These are phyloP conservation scores for Epinephelus moara DNA, from an alignment of 2,113 vertebrate species.

Conservation along the genomic window DNA sequence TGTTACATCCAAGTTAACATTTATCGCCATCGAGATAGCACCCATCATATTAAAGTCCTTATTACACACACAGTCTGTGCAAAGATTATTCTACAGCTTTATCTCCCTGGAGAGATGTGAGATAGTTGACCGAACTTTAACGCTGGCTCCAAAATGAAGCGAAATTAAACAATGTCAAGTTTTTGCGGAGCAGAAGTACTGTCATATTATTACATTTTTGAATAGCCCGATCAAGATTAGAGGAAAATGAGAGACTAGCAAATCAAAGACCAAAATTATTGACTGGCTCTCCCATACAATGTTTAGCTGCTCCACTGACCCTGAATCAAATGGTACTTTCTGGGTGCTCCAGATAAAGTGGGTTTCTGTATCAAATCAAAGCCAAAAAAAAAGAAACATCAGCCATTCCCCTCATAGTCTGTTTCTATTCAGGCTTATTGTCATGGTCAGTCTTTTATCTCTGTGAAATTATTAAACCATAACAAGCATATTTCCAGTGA, in stretches of 20 bases:
- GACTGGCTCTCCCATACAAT: neutral
- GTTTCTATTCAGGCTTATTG: neutral
- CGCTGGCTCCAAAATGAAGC: neutral
- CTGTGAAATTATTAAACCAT: neutral
- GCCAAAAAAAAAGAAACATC: neutral
- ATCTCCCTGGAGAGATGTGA: neutral
- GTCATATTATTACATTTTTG: neutral
- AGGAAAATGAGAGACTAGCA: neutral
- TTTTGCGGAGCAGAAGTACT: neutral
- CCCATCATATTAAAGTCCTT: neutral
- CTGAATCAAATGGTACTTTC: conserved; percentile 7
- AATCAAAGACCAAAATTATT: neutral
- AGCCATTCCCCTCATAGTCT: neutral
- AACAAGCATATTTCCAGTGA: neutral
- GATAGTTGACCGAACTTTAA: neutral
- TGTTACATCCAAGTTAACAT: neutral
- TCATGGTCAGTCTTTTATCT: conserved; percentile 1
- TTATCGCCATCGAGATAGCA: neutral
- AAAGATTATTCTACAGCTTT: neutral
- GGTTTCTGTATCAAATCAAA: conserved; percentile 3
- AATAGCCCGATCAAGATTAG: conserved; percentile 21
- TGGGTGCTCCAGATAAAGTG: neutral
- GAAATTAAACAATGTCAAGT: neutral
- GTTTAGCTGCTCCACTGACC: conserved; percentile 7
- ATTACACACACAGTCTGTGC: neutral